Evolutionary conservation across 1,140 invertebrate genomes (phyloP), one percentile per base, ranked within the genome.

Genomic region (Scaptomyza montana): DNA sequence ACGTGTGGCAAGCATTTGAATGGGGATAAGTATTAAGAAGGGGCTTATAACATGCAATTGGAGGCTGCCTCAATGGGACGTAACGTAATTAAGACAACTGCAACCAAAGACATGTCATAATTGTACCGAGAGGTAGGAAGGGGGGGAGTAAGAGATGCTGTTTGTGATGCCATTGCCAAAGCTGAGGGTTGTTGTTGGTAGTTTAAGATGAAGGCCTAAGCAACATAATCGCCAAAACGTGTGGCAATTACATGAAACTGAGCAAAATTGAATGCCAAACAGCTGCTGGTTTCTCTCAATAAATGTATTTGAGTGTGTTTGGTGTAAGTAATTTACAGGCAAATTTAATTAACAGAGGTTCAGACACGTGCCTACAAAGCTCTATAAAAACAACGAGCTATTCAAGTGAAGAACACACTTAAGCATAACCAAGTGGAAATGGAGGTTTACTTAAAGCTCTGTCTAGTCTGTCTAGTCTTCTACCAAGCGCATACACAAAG

Each of bases 181-280:
- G n/a, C 8, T 51, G n/a, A 21, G 9, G 9, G 21, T 8, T 30
- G 28, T 16, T 61, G 45, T 12, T 36, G 33, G 33, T 7, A 49
- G 59, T 50, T 61, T 10, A 49, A 61, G 59, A 49, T 53, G 51
- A 75, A 78, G 51, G 82, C 75, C 82, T 86, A 78, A 82, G 82
- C 82, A 74, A 82, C 79, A 82, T 87, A 87, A 87, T 87, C 84
- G 84, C 71, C 79, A 51, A 82, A 87, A 87, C 82, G 82, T 87
- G 82, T 79, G 78, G 75, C 84, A 87, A 87, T 87, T 87, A 87
- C 79, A 87, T 53, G 49, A 82, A 80, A 72, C 86, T 77, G 82
- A 56, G 68, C 59, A 47, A 87, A 78, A 82, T 68, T 87, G 82
- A 82, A 87, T 87, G 78, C 67, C 84, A 82, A 82, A 64, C 84